Evolutionary conservation across 2,797 vertebrate genomes (phyloP).

Genomic region (Mormyrus proboscirostris): DNA sequence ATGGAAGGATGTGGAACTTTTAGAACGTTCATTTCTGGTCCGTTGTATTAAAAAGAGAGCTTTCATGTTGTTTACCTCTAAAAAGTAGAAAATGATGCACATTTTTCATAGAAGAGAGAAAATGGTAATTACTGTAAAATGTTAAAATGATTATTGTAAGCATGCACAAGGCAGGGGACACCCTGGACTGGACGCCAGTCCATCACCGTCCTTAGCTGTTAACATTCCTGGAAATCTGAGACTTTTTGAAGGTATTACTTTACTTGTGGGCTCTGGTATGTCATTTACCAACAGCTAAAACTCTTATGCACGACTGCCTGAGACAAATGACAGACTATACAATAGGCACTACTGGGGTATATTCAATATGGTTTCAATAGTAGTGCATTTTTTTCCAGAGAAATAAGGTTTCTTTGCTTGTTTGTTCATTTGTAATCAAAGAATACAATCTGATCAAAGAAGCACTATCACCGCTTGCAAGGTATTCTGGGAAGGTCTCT

Average conservation of each 20-base stretch:
- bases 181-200: background rate
- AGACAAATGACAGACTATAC: background rate
- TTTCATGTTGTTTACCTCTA: background rate
- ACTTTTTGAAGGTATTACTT: background rate
- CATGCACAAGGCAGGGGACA: background rate
- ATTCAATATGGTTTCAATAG: background rate
- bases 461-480: background rate
- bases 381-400: background rate
- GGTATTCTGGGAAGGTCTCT: slow-evolving; percentile 5
- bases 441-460: background rate
- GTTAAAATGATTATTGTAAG: background rate
- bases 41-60: background rate
- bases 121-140: background rate
- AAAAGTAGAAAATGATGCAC: background rate
- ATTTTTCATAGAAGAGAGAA: background rate
- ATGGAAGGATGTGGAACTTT: background rate
- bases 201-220: background rate
- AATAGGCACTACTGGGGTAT: background rate
- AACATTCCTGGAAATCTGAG: background rate
- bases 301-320: background rate
- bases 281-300: background rate
- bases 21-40: background rate
- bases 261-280: background rate
- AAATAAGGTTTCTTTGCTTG: background rate
- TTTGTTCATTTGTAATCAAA: background rate